These are phyloP conservation scores for Pristionchus maxplancki DNA, from an alignment of 2,888 invertebrate genomes.

Conservation along the genomic window DNA sequence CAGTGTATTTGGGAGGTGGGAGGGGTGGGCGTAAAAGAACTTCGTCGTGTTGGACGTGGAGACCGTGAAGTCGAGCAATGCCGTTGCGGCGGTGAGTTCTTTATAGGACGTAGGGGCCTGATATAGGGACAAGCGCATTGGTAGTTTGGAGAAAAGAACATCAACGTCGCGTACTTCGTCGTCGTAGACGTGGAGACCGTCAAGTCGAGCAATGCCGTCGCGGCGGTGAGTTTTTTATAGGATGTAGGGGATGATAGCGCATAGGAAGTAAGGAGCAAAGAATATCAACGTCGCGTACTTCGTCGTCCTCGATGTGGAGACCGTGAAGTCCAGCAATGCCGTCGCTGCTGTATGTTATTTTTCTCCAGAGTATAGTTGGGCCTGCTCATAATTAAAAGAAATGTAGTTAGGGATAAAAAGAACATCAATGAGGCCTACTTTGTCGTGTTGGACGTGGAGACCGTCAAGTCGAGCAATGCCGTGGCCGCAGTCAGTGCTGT, in stretches of 20 bases:
- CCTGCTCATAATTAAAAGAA: too few species aligned
- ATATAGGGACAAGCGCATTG: too few species aligned
- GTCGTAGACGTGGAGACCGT: slow-evolving; percentile 76
- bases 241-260: not conserved
- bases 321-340: slow-evolving; percentile 75
- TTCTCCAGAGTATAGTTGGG: too few species aligned
- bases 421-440: slow-evolving; percentile 77
- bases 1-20: not conserved
- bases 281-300: slow-evolving; percentile 77
- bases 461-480: slow-evolving; percentile 74
- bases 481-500: slow-evolving; percentile 74
- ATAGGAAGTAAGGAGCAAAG: too few species aligned
- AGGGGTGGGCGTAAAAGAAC: slow-evolving; percentile 47
- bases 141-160: too few species aligned
- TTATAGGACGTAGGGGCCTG: too few species aligned
- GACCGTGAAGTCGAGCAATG: slow-evolving; percentile 74
- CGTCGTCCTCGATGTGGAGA: slow-evolving; percentile 76
- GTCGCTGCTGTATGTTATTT: slow-evolving; percentile 72
- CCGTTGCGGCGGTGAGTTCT: slow-evolving; percentile 73
- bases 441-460: slow-evolving; percentile 76
- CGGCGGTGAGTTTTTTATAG: slow-evolving; percentile 64
- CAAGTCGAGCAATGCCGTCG: slow-evolving; percentile 75
- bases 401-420: too few species aligned
- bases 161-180: slow-evolving; percentile 76
- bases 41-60: slow-evolving; percentile 77